Conservation (phyloP, 2,797 vertebrate species). For the Scyliorhinus canicula region DNA sequence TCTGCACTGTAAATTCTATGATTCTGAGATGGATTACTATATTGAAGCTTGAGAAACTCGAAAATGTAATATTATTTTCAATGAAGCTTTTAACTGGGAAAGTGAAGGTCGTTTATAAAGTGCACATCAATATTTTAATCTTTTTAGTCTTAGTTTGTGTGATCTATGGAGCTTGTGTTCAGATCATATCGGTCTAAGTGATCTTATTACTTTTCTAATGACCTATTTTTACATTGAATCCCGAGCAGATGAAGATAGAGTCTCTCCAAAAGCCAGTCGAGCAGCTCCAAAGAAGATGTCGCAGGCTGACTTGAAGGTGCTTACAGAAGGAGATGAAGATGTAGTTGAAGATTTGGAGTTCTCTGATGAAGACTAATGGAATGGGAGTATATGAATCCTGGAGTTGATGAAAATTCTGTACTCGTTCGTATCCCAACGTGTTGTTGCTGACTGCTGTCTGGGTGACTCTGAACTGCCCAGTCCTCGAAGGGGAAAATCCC, state of each 20-base stretch:
- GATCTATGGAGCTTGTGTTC: not conserved
- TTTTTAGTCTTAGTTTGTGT: not conserved
- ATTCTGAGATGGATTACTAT: not conserved
- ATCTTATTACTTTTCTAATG: not conserved
- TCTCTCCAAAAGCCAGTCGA: too few relatives aligned
- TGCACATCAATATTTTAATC: not conserved
- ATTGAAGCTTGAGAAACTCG: not conserved
- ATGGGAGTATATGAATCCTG: not conserved
- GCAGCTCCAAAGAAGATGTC: constrained; percentile 56
- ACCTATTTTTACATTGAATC: not conserved
- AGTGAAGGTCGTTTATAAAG: not conserved
- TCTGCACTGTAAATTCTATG: too few relatives aligned
- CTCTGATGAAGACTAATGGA: constrained; percentile 73
- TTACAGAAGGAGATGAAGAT: constrained; percentile 78
- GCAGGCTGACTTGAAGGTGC: constrained; percentile 63
- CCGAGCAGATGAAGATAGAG: not conserved
- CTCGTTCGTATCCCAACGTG: not conserved
- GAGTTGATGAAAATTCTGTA: not conserved
- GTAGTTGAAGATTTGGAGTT: constrained; percentile 80
- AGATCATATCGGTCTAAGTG: not conserved
- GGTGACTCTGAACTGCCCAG: not conserved
- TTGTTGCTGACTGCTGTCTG: not conserved
- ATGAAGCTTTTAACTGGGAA: not conserved
- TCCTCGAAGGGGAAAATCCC: not conserved
- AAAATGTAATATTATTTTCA: not conserved